Evolutionary conservation across 2,888 invertebrate species (phyloP).

Genomic region (Biston stratarius): DNA sequence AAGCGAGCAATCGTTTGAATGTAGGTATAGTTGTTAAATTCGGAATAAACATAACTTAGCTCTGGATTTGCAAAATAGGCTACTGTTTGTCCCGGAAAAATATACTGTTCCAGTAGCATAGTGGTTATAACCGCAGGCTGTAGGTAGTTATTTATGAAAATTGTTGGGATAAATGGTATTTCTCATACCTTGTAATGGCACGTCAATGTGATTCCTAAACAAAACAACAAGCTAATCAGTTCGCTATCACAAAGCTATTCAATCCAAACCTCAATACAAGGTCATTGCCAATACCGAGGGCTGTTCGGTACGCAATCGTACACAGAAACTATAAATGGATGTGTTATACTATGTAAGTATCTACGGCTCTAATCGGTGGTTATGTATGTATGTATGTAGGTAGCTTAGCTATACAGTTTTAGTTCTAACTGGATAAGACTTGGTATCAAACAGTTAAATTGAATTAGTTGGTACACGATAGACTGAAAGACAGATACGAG

Average conservation of each 20-base stretch:
- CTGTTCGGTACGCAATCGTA: constrained; percentile 3
- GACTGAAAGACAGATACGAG: not conserved
- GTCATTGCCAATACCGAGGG: constrained; percentile 14
- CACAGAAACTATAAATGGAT: not conserved
- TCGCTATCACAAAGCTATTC: constrained; percentile 1
- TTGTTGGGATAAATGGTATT: not conserved
- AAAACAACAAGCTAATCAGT: constrained; percentile 7
- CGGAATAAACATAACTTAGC: too few species aligned
- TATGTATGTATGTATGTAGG: not conserved
- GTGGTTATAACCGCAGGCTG: too few species aligned
- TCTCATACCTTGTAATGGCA: not conserved
- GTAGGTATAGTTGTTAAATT: too few species aligned
- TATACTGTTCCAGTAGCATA: too few species aligned
- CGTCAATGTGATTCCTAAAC: not conserved
- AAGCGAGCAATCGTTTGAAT: too few species aligned
- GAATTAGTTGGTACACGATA: not conserved
- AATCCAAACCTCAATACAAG: constrained; percentile 11
- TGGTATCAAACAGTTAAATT: constrained; percentile 1
- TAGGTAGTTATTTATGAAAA: too few species aligned
- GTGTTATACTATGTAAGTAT: constrained; percentile 9
- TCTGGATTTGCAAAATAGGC: too few species aligned
- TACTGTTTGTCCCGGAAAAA: too few species aligned
- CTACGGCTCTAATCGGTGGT: not conserved
- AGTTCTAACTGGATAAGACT: constrained; percentile 6
- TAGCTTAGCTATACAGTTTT: constrained; percentile 8